Conservation (phyloP, 2,888 invertebrate species). For the Drosophila monieri region DNA sequence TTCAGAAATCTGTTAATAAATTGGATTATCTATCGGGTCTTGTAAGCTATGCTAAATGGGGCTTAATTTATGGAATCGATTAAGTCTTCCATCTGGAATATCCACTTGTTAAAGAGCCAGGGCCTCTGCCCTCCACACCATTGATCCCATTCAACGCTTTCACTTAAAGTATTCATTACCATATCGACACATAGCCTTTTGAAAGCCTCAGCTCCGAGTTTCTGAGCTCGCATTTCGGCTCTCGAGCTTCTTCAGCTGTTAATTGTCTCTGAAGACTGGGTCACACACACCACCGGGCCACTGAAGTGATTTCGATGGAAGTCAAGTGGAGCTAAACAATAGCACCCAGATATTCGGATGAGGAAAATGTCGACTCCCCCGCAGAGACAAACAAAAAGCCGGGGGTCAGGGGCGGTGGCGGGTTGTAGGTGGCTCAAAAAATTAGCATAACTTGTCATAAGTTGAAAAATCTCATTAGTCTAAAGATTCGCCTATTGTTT, state of each 20-base stretch:
- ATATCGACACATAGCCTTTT: slow-evolving; percentile 24
- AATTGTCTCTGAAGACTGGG: slow-evolving; percentile 40
- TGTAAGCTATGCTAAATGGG: background rate
- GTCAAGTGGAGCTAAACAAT: slow-evolving; percentile 46
- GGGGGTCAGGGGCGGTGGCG: slow-evolving; percentile 14
- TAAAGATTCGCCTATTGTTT: slow-evolving; percentile 45
- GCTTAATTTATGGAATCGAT: background rate
- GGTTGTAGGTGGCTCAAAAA: slow-evolving; percentile 45
- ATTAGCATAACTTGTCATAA: slow-evolving; percentile 80
- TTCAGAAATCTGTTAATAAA: background rate
- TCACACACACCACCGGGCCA: slow-evolving; percentile 24
- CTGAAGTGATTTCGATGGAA: slow-evolving; percentile 39
- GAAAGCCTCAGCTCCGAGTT: background rate
- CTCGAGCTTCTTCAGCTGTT: slow-evolving; percentile 39
- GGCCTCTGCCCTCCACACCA: slow-evolving; percentile 3
- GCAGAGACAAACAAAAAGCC: slow-evolving; percentile 21
- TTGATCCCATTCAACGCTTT: slow-evolving; percentile 37
- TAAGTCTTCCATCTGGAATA: background rate
- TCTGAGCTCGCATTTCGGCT: slow-evolving; percentile 4
- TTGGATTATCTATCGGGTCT: background rate
- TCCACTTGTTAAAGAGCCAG: background rate
- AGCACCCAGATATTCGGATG: slow-evolving; percentile 23
- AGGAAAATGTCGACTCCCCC: slow-evolving; percentile 37
- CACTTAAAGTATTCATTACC: slow-evolving; percentile 41
- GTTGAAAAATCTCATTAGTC: slow-evolving; percentile 79